Evolutionary conservation across 2,113 vertebrate species (phyloP), one percentile per base, ranked within the genome.

Genomic region (Haemorhous mexicanus): DNA sequence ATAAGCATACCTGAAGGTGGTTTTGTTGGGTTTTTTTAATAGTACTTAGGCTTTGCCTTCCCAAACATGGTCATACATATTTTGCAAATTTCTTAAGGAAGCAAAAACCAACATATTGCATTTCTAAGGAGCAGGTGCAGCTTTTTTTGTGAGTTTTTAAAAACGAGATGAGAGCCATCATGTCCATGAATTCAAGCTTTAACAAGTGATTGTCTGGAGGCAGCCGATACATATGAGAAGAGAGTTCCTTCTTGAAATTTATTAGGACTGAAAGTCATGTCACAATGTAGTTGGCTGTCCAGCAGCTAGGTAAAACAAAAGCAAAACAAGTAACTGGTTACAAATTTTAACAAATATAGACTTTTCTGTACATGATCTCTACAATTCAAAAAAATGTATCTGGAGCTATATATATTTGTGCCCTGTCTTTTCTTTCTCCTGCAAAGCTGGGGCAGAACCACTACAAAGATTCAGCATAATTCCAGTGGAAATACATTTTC

Each of bases 251-350:
- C 95, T 91, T 97, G 83, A 76, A 87, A 87, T 68, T 94, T 73
- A 83, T 39, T 84, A 94, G 87, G 75, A 77, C 87, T 49, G 62
- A 62, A 94, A 92, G 68, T 84, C 96, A 41, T 32, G 89, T 99
- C 98, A 99, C 98, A 99, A 98, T 14, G 98, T 99, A 91, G 99
- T 99, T 68, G 99, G 99, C 93, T 99, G 99, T 92, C 99, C 99
- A 94, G 99, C 98, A 94, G 99, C 99, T 99, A 92, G 49, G 43
- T 66, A 77, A 96, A 87, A 87, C 37, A 84, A 67, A 91, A 87
- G 28, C n/a, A 82, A 78, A 84, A 13, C 9, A 91, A 64, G 50
- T 44, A 9, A 59, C 59, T 24, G 64, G 47, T 32, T 82, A 83
- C 30, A 78, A 66, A 85, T 61, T 66, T 91, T 80, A 62, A 37